phyloP scores from a whole-genome alignment of 2,113 vertebrate species.

The Gopherus evgoodei region DNA sequence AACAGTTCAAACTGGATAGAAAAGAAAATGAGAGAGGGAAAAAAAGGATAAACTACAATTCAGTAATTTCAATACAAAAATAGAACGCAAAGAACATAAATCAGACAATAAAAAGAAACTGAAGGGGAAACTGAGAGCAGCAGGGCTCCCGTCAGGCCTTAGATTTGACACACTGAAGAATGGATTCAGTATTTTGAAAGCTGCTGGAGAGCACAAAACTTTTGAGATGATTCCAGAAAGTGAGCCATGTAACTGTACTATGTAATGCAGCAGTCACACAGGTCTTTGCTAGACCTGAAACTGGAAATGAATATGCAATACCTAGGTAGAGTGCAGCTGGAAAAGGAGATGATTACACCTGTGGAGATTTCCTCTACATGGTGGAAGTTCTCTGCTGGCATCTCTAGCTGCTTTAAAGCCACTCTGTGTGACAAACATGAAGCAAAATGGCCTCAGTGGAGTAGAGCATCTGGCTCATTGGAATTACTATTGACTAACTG shows the following conservation, averaged over 20 bases:
- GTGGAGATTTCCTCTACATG: too few relatives aligned
- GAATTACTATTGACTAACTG: not conserved
- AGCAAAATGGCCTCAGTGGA: not conserved
- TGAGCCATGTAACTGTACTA: not conserved
- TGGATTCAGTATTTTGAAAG: not conserved
- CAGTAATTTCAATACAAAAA: not conserved
- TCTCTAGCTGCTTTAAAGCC: too few relatives aligned
- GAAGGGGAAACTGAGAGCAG: not conserved
- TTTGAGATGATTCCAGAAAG: not conserved
- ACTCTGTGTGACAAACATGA: not conserved
- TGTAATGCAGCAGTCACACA: not conserved
- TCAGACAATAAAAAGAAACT: not conserved
- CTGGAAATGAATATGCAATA: too few relatives aligned
- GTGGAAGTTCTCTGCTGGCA: too few relatives aligned
- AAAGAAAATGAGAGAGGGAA: not conserved
- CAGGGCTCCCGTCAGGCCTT: not conserved
- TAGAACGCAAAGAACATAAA: not conserved
- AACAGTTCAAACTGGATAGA: not conserved
- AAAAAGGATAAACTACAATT: not conserved
- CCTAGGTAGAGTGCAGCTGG: too few relatives aligned
- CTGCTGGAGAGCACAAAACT: not conserved
- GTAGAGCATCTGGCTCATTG: not conserved
- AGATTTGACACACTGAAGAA: not conserved
- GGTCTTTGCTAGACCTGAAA: not conserved
- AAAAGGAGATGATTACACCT: too few relatives aligned